phyloP scores from a whole-genome alignment of 2,113 vertebrate species.

The Grus americana region DNA sequence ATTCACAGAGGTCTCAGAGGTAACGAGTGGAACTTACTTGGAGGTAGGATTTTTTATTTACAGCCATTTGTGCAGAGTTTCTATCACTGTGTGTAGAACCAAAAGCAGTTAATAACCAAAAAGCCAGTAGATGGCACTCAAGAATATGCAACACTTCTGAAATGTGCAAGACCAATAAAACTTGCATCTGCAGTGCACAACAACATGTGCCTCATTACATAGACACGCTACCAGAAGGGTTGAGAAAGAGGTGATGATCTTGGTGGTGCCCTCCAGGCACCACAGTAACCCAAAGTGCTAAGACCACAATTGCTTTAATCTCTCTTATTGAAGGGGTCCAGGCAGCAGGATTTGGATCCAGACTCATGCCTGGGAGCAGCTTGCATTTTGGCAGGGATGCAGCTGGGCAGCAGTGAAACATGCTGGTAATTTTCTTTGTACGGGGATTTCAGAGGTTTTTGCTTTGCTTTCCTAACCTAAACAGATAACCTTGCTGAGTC shows the following conservation, averaged over 20 bases:
- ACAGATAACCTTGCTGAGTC: background rate
- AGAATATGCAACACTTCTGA: background rate
- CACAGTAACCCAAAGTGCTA: background rate
- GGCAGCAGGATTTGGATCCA: background rate
- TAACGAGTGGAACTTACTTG: background rate
- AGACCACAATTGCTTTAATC: background rate
- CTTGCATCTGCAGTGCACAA: background rate
- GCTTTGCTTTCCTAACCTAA: background rate
- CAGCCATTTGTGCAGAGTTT: background rate
- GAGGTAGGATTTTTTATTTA: background rate
- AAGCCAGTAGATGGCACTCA: slow-evolving; percentile 52
- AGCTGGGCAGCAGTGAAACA: background rate
- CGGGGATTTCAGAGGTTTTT: background rate
- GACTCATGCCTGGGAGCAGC: background rate
- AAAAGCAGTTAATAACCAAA: background rate
- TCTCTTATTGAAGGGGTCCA: background rate
- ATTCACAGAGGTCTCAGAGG: background rate
- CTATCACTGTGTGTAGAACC: fast-evolving
- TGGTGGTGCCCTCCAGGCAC: background rate
- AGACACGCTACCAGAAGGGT: background rate
- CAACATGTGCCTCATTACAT: background rate
- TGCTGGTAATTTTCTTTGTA: background rate
- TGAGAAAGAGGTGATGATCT: background rate
- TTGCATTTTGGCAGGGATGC: background rate
- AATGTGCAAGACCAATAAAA: background rate